Percentiles rank a stretch among this genome's conserved stretches.
Conservation (phyloP, 2,888 invertebrate genomes). For the Ecliptopera silaceata region DNA sequence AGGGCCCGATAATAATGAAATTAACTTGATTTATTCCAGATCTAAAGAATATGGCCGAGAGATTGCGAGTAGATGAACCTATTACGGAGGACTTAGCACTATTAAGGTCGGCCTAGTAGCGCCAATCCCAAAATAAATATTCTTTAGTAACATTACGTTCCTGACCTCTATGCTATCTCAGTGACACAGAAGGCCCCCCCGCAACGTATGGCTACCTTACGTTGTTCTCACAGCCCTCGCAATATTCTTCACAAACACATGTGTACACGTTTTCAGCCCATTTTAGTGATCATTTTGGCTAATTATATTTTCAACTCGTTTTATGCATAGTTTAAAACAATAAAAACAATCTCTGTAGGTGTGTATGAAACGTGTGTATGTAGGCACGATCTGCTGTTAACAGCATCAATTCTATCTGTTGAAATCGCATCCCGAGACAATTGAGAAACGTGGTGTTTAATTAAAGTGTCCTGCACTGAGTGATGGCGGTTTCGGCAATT, state of each 20-base stretch:
- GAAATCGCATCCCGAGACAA: slow-evolving; percentile 29
- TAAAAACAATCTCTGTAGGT: background rate
- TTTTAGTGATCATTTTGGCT: too few species aligned
- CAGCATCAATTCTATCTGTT: slow-evolving; percentile 29
- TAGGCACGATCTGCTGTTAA: slow-evolving; percentile 17
- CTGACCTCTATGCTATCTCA: too few species aligned
- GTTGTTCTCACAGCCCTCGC: too few species aligned
- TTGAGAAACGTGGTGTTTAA: slow-evolving; percentile 36
- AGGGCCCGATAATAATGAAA: slow-evolving; percentile 24
- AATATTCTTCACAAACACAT: too few species aligned
- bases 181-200: too few species aligned
- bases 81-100: background rate
- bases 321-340: too few species aligned
- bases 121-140: background rate
- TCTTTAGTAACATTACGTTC: background rate
- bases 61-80: background rate
- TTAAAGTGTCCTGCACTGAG: slow-evolving; percentile 37
- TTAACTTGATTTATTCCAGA: slow-evolving; percentile 23
- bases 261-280: too few species aligned
- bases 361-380: too few species aligned
- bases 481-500: slow-evolving; percentile 37
- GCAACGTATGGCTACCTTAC: too few species aligned
- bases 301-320: too few species aligned
- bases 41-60: slow-evolving; percentile 18
- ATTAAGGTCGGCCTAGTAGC: background rate